These are phyloP conservation scores for Phenacoccus solenopsis DNA, from an alignment of 1,140 invertebrate genomes.

Conservation along the genomic window DNA sequence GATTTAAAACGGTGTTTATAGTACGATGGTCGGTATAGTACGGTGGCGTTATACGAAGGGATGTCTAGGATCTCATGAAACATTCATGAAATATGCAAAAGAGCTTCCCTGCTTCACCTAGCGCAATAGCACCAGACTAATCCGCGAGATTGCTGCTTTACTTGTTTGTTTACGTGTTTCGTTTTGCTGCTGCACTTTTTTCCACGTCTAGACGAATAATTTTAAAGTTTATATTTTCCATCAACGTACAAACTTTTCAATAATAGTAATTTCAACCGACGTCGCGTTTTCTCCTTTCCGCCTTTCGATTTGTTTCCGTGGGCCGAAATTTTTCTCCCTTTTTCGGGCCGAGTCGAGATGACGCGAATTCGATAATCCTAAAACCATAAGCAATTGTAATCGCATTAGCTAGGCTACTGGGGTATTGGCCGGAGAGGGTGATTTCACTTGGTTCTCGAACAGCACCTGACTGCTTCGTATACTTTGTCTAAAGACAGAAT, in stretches of 20 bases:
- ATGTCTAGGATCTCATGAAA: conserved; percentile 17
- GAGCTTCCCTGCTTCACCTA: background rate
- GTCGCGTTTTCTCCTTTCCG: too few relatives aligned
- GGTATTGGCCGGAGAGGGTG: too few relatives aligned
- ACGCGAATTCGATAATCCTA: too few relatives aligned
- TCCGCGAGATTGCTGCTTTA: conserved; percentile 14
- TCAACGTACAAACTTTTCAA: background rate
- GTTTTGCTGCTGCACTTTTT: conserved; percentile 1
- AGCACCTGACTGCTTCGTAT: too few relatives aligned
- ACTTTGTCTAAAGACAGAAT: too few relatives aligned
- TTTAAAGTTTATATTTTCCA: conserved; percentile 7
- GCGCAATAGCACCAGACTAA: conserved; percentile 10
- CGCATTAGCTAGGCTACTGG: too few relatives aligned
- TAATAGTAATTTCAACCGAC: background rate
- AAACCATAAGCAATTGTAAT: too few relatives aligned
- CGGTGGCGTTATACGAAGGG: conserved; percentile 13
- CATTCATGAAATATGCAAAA: conserved; percentile 15
- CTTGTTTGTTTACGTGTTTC: conserved; percentile 16
- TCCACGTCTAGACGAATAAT: conserved; percentile 12
- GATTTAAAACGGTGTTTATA: conserved; percentile 17
- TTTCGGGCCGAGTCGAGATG: too few relatives aligned
- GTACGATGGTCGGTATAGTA: conserved; percentile 11
- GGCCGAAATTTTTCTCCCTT: too few relatives aligned
- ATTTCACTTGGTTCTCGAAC: too few relatives aligned
- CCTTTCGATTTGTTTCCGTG: too few relatives aligned